Evolutionary conservation across 2,113 vertebrate genomes (phyloP).

Genomic region (Rhinoderma darwinii): DNA sequence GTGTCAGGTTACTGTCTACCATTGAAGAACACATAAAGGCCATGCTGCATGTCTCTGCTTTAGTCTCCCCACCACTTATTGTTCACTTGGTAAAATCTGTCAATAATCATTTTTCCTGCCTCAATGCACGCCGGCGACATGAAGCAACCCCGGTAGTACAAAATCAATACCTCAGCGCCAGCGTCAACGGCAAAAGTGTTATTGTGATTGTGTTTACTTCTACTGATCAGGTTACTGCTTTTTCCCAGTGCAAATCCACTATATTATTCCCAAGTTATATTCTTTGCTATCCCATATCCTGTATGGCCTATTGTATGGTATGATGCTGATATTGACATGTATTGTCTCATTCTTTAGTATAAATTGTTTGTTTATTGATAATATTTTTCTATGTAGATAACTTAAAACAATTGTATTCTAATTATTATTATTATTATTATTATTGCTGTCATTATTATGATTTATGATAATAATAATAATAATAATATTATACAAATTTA

Average conservation of each 20-base stretch:
- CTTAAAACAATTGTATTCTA: background rate
- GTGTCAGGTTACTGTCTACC: constrained; percentile 69
- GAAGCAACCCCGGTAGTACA: constrained; percentile 69
- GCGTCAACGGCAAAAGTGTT: constrained; percentile 66
- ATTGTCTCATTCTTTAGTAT: background rate
- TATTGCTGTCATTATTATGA: background rate
- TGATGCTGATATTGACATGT: background rate
- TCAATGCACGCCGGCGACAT: constrained; percentile 68
- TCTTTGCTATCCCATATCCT: background rate
- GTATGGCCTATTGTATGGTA: background rate
- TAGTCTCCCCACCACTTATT: constrained; percentile 59
- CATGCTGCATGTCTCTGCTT: constrained; percentile 67
- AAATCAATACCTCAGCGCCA: constrained; percentile 74
- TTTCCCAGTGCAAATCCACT: constrained; percentile 64
- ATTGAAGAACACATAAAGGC: constrained; percentile 66
- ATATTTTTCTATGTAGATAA: background rate
- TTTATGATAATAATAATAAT: too few species aligned
- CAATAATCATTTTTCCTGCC: constrained; percentile 66
- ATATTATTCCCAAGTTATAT: constrained; percentile 56
- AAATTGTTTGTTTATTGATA: background rate
- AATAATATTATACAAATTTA: too few species aligned
- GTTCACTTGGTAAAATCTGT: constrained; percentile 64
- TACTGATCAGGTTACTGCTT: constrained; percentile 65
- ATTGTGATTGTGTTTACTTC: constrained; percentile 67
- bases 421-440: background rate